phyloP scores from a whole-genome alignment of 2,113 vertebrate genomes.

The Paramormyrops kingsleyae region DNA sequence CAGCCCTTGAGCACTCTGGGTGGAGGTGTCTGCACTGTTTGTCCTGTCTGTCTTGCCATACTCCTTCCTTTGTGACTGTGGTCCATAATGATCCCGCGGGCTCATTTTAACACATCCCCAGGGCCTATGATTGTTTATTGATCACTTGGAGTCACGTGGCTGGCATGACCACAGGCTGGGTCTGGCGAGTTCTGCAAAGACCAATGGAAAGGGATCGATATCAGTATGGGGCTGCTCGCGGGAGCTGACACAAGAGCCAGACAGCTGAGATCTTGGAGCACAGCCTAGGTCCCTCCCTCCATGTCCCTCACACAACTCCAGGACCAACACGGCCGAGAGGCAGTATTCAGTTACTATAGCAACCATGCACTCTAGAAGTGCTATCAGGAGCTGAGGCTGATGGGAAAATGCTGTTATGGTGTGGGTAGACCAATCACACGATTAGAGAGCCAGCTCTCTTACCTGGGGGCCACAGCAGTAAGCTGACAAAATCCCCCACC shows the following conservation, averaged over 20 bases:
- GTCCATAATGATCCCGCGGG: background rate
- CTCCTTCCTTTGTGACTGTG: too few relatives aligned
- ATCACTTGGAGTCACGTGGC: slow-evolving; percentile 4
- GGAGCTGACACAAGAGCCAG: slow-evolving; percentile 2
- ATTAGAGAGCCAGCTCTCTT: background rate
- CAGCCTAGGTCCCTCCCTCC: background rate
- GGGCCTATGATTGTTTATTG: slow-evolving; percentile 23
- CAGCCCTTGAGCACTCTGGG: background rate
- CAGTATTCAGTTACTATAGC: slow-evolving; percentile 26
- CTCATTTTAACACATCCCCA: background rate
- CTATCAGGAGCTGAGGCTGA: background rate
- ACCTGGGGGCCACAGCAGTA: background rate
- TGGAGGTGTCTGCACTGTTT: background rate
- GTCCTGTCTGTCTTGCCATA: background rate
- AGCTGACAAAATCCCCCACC: background rate
- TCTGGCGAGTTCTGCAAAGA: background rate
- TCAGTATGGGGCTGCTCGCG: slow-evolving; percentile 11
- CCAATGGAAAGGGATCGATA: slow-evolving; percentile 28
- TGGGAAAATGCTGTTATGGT: background rate
- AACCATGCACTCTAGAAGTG: slow-evolving; percentile 23
- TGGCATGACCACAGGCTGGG: background rate
- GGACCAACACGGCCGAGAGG: background rate
- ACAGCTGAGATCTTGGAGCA: background rate
- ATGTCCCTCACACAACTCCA: background rate
- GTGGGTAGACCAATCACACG: background rate